Conservation (phyloP, 2,113 vertebrate species). For the Cinclus cinclus region DNA sequence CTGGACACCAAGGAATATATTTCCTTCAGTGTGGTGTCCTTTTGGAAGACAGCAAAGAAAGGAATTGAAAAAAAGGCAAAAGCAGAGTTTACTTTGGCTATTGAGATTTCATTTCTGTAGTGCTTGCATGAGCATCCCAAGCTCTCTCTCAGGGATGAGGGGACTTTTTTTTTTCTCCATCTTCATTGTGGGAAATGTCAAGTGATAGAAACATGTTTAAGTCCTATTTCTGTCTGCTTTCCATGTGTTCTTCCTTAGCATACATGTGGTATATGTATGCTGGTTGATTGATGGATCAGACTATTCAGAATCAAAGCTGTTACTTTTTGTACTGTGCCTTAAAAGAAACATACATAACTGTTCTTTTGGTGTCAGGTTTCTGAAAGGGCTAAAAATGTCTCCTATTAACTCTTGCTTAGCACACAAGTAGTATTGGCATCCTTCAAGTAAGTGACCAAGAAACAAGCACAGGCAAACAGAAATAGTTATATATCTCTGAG, state of each 20-base stretch:
- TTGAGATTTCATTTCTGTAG: neutral
- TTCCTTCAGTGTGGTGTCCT: neutral
- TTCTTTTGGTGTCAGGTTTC: conserved; percentile 5
- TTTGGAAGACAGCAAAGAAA: neutral
- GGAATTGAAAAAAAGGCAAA: neutral
- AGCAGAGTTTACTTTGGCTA: neutral
- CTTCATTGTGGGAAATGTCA: neutral
- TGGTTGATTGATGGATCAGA: neutral
- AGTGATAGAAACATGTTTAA: conserved; percentile 32
- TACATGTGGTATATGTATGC: neutral
- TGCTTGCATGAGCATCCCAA: neutral
- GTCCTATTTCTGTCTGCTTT: neutral
- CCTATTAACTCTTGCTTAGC: neutral
- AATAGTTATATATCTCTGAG: neutral
- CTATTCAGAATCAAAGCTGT: neutral
- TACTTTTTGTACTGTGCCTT: neutral
- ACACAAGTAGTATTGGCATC: neutral
- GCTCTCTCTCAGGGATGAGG: neutral
- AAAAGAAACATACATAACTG: neutral
- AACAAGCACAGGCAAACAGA: neutral
- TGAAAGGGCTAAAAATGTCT: neutral
- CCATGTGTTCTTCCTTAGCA: neutral
- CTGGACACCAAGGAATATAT: neutral
- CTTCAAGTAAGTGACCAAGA: neutral
- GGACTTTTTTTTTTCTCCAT: neutral